A percentile compares a stretch with the other conserved stretches of the same genome.
Conservation (phyloP, 2,797 vertebrate genomes). For the Sebastes nivosus region DNA sequence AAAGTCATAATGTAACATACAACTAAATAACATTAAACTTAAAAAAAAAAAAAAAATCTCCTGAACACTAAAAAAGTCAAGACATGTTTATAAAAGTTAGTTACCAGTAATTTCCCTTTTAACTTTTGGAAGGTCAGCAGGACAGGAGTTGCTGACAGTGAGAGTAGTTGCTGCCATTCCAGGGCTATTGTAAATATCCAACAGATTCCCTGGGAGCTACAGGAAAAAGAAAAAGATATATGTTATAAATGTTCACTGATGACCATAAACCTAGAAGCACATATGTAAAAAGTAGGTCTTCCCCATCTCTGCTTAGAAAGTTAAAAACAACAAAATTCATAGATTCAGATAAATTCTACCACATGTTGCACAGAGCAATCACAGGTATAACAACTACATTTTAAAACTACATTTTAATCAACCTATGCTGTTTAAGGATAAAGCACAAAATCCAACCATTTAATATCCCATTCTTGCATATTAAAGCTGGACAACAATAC, state of each 20-base stretch:
- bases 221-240: conserved; percentile 5
- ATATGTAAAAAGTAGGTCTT: not conserved
- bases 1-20: not conserved
- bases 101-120: conserved; percentile 86
- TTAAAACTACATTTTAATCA: not conserved
- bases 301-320: not conserved
- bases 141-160: conserved; percentile 93
- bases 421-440: not conserved
- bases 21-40: not conserved
- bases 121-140: conserved; percentile 91
- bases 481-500: not conserved
- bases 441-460: not conserved
- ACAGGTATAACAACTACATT: not conserved
- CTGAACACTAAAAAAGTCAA: not conserved
- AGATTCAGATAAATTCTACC: not conserved
- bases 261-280: not conserved
- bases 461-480: not conserved
- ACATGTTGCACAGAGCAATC: not conserved
- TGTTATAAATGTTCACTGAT: not conserved
- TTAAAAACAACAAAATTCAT: not conserved
- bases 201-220: conserved; percentile 89
- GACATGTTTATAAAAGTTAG: not conserved
- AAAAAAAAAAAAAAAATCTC: not conserved
- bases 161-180: conserved; percentile 84
- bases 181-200: conserved; percentile 88